Conservation (phyloP, 64 coral and sea anemone species). For the Hydrozoanthus tunicans region DNA sequence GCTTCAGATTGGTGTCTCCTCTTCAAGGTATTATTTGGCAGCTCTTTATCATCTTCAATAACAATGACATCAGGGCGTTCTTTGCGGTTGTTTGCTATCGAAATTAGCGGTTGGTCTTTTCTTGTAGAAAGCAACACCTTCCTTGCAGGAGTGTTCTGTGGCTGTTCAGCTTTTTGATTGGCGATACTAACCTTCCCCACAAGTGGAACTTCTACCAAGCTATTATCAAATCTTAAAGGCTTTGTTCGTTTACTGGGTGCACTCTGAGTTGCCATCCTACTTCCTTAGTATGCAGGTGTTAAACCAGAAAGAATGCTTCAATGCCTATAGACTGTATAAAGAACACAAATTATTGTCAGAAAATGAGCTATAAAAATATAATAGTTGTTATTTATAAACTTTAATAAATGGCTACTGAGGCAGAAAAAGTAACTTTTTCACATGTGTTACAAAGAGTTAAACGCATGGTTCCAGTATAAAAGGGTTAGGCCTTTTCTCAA, state of each 20-base stretch:
- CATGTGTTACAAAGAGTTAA: no score
- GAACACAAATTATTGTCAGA: no score
- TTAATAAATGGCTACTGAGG: no score
- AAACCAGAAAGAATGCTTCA: no score
- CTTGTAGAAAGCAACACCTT: not conserved
- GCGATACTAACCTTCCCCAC: not conserved
- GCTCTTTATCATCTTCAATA: conserved; percentile 12
- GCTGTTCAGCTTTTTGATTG: not conserved
- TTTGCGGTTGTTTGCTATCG: not conserved
- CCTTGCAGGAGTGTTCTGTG: not conserved
- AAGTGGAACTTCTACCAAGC: not conserved
- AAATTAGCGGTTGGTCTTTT: not conserved
- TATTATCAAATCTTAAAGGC: not conserved
- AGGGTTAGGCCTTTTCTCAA: no score
- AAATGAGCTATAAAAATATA: no score
- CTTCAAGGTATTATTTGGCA: conserved; percentile 41
- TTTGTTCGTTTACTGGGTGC: not conserved
- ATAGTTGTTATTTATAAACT: no score
- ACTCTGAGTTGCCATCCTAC: not conserved
- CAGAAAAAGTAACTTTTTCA: no score
- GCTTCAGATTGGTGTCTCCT: conserved; percentile 63
- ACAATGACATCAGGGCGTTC: not conserved
- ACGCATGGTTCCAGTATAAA: no score
- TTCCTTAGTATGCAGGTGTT: not conserved
- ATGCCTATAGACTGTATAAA: no score